Conservation (phyloP, 2,113 vertebrate species). For the Eurypyga helias region DNA sequence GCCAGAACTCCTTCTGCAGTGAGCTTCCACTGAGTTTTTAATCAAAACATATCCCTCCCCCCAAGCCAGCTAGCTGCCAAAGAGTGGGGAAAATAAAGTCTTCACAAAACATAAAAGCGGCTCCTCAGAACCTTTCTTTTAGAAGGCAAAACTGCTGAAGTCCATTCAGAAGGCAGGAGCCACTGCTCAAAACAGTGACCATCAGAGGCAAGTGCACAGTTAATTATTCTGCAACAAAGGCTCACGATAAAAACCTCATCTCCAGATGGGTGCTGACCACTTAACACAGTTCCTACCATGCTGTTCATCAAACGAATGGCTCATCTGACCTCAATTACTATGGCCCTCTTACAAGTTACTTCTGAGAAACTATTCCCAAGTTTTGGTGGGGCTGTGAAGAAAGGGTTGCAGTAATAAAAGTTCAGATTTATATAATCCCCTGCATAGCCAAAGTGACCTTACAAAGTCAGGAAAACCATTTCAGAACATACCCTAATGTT, state of each 20-base stretch:
- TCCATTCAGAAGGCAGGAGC: neutral
- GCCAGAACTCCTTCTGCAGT: neutral
- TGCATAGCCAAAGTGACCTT: slow-evolving; percentile 6
- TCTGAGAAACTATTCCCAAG: slow-evolving; percentile 21
- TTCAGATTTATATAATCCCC: slow-evolving; percentile 43
- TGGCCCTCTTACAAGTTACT: neutral
- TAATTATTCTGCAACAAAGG: slow-evolving; percentile 51
- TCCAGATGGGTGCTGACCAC: slow-evolving; percentile 17
- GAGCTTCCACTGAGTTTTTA: neutral
- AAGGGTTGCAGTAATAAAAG: neutral
- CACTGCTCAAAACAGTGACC: neutral
- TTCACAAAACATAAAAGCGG: neutral
- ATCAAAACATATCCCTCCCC: neutral
- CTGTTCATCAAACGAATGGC: neutral
- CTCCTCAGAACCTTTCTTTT: neutral
- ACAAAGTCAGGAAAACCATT: neutral
- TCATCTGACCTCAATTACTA: slow-evolving; percentile 66
- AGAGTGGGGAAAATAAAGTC: neutral
- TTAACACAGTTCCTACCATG: neutral
- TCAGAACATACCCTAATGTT: neutral
- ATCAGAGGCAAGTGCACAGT: neutral
- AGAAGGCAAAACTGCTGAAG: neutral
- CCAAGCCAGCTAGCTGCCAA: neutral
- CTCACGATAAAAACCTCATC: slow-evolving; percentile 4
- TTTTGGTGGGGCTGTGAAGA: slow-evolving; percentile 1